Conservation (phyloP, 2,797 vertebrate species). For the Sebastes trivittatus region DNA sequence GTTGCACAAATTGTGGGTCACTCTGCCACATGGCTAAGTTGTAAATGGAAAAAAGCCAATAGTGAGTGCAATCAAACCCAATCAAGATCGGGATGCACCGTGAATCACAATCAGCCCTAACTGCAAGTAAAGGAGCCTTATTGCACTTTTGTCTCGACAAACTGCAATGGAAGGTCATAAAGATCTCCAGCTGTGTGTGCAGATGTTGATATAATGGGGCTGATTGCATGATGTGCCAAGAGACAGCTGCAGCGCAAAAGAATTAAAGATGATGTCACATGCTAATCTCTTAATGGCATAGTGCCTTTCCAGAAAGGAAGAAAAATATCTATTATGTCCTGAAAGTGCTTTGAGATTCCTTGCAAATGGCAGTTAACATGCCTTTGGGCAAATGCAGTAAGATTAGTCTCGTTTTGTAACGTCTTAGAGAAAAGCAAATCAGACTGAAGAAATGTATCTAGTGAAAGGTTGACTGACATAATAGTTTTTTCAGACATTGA, state of each 20-base stretch:
- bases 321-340: background rate
- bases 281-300: slow-evolving; percentile 18
- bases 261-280: slow-evolving; percentile 4
- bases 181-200: slow-evolving; percentile 68
- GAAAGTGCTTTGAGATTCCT: background rate
- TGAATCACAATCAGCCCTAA: slow-evolving; percentile 51
- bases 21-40: background rate
- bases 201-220: slow-evolving; percentile 55
- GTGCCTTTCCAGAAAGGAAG: background rate
- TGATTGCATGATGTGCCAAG: slow-evolving; percentile 58
- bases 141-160: slow-evolving; percentile 47
- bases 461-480: background rate
- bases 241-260: slow-evolving; percentile 51
- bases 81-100: slow-evolving; percentile 38
- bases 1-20: slow-evolving; percentile 21
- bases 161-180: slow-evolving; percentile 46
- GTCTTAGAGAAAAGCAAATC: background rate
- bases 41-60: background rate
- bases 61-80: slow-evolving; percentile 62
- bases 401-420: background rate
- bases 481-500: background rate
- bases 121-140: slow-evolving; percentile 18
- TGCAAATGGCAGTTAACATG: background rate
- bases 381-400: background rate
- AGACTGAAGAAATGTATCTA: background rate